Percentiles rank a stretch among this genome's conserved stretches.
Evolutionary conservation across 2,888 invertebrate genomes (phyloP).

Genomic region (Trichogramma evanescens): DNA sequence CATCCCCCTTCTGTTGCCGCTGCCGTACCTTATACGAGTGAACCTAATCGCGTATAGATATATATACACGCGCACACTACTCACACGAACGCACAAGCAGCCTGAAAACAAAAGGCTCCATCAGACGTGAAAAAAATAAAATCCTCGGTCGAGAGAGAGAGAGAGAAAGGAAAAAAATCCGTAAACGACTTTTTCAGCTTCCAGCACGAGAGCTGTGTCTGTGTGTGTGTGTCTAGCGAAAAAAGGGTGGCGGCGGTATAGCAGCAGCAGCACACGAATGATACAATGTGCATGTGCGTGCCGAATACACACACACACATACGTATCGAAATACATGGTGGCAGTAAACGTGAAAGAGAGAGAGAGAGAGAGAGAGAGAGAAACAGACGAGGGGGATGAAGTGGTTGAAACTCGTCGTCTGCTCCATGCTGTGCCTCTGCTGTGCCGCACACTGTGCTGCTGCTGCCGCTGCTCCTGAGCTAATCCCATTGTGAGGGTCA

Average conservation of each 20-base stretch:
- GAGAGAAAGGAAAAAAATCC: background rate
- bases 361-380: background rate
- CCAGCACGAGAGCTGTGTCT: background rate
- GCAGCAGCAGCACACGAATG: constrained; percentile 2
- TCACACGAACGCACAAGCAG: background rate
- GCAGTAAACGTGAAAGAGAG: background rate
- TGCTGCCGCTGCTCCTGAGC: constrained; percentile 2
- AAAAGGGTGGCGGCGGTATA: background rate
- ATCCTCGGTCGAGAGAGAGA: background rate
- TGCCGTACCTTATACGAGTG: background rate
- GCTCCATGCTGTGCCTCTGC: background rate
- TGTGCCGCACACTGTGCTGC: background rate
- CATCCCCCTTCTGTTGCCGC: background rate
- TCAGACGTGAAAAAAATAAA: background rate
- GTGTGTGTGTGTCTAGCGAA: background rate
- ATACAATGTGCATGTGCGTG: background rate
- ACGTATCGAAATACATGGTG: background rate
- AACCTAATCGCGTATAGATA: constrained; percentile 7
- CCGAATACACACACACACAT: background rate
- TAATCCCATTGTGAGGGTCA: constrained; percentile 23
- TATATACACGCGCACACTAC: too few species aligned
- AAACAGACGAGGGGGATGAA: background rate
- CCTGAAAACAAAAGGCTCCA: constrained; percentile 1
- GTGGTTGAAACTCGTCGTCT: constrained; percentile 6
- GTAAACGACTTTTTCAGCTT: constrained; percentile 17